Evolutionary conservation across 2,888 invertebrate genomes (phyloP).

Genomic region (Cephus spinipes): DNA sequence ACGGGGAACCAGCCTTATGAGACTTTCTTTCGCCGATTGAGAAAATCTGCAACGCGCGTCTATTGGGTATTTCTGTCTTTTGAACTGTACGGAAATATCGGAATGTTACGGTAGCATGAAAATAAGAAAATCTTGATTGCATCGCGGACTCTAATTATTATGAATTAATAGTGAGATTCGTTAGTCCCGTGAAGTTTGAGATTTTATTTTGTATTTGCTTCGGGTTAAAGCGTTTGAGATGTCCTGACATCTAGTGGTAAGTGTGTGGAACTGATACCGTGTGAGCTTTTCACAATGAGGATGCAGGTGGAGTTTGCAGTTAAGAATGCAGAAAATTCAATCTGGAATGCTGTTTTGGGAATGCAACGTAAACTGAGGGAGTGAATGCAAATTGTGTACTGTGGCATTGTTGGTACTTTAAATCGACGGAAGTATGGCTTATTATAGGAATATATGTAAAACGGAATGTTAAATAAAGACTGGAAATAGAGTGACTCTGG

Average conservation of each 20-base stretch:
- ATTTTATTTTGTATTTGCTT: background rate
- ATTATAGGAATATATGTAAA: background rate
- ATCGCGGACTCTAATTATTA: background rate
- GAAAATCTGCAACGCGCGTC: background rate
- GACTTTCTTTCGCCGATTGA: background rate
- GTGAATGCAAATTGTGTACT: background rate
- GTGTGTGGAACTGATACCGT: background rate
- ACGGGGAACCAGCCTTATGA: background rate
- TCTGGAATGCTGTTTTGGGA: background rate
- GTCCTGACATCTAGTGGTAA: background rate
- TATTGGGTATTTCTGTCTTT: too few species aligned
- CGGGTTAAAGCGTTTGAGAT: background rate
- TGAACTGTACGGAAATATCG: too few species aligned
- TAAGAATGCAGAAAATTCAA: too few species aligned
- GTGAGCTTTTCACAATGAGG: background rate
- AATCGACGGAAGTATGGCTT: background rate
- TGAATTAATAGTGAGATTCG: background rate
- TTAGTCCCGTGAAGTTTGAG: background rate
- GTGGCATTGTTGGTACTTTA: background rate
- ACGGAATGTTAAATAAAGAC: background rate
- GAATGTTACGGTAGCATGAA: background rate
- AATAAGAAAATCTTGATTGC: background rate
- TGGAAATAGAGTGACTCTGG: background rate
- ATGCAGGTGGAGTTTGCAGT: background rate
- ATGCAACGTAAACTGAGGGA: background rate